A percentile compares a stretch with the other conserved stretches of the same genome.
Conservation (phyloP, 2,797 vertebrate species). For the Protonibea diacanthus region DNA sequence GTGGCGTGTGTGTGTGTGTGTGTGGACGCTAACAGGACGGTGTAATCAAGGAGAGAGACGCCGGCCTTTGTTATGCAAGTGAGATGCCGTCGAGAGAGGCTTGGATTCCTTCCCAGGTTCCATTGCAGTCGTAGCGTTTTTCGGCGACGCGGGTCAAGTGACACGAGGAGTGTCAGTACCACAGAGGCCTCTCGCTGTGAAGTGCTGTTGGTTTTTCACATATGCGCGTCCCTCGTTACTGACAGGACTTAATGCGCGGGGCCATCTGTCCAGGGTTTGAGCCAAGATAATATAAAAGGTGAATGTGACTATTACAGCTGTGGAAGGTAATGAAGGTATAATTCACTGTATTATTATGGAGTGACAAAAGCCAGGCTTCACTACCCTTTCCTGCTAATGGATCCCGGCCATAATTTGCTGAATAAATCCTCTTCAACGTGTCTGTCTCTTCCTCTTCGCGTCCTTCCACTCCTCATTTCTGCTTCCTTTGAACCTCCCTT, state of each 20-base stretch:
- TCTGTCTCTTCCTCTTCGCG: constrained; percentile 3
- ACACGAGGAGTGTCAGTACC: constrained; percentile 13
- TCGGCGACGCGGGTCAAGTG: constrained; percentile 41
- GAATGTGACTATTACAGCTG: constrained; percentile 40
- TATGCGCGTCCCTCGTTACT: constrained; percentile 5
- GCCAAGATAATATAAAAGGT: constrained; percentile 31
- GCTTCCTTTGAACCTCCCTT: constrained; percentile 5
- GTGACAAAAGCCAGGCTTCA: constrained; percentile 49
- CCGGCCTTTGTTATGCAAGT: constrained; percentile 63
- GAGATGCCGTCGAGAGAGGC: constrained; percentile 37
- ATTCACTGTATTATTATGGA: constrained; percentile 40
- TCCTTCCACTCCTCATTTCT: constrained; percentile 15
- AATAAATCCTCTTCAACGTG: constrained; percentile 45
- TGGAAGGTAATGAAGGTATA: constrained; percentile 56
- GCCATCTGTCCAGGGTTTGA: constrained; percentile 41
- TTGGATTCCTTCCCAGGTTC: constrained; percentile 73
- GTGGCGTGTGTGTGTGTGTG: constrained; percentile 34
- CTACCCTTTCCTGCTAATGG: constrained; percentile 45
- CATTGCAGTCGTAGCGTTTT: constrained; percentile 43
- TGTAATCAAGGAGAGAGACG: constrained; percentile 66
- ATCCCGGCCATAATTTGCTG: constrained; percentile 41
- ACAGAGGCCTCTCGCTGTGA: background rate
- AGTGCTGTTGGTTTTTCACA: constrained; percentile 16
- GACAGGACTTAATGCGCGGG: constrained; percentile 12
- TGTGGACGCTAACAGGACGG: constrained; percentile 21